Base-by-base conservation (phyloP, 2,888 invertebrate genomes). In the Xestia xanthographa region DNA sequence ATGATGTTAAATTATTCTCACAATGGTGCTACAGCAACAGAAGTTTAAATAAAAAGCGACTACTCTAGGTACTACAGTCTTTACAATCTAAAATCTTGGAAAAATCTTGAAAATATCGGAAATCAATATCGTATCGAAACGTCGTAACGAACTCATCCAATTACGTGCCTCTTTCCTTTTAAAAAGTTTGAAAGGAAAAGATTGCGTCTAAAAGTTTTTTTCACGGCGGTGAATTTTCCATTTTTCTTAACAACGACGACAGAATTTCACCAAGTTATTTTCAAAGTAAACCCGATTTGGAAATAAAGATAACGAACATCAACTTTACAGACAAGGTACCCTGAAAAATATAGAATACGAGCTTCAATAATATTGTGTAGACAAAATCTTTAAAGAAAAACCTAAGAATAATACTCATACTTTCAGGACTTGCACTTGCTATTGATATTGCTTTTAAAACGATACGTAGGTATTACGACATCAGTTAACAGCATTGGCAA, bases 91-190 rank as follows among this genome's bases (percentile, higher is more conserved):
- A 56, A 66, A 58, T 17, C 20, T 38, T 66, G 48, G 34, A 20
- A 70, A 72, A 63, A 63, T 69, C 43, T 70, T 11, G 41, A 74
- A 81, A 72, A 83, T 83, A 83, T 86, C 45, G 86, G 72, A 78
- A 83, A 78, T 78, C 83, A 67, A 86, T 75, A 83, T 62, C 68
- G 45, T 75, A 26, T 71, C 53, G 48, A n/a, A 63, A 73, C 58
- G 8, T 56, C 60, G 72, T 72, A 83, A 67, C 74, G 48, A 78
- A 86, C 74, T 74, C 83, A 75, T 78, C 74, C 79, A 86, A 83
- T 86, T 86, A 86, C 63, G 50, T 63, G 20, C 63, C 67, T 41
- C 73, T 65, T 67, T 34, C 45, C 50, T 72, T 82, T 82, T 72
- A 62, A 69, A 85, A 83, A 83, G 56, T 83, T 86, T 69, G n/a